These are phyloP conservation scores for Dryobotodes eremita DNA, from an alignment of 2,888 invertebrate genomes.

Conservation along the genomic window DNA sequence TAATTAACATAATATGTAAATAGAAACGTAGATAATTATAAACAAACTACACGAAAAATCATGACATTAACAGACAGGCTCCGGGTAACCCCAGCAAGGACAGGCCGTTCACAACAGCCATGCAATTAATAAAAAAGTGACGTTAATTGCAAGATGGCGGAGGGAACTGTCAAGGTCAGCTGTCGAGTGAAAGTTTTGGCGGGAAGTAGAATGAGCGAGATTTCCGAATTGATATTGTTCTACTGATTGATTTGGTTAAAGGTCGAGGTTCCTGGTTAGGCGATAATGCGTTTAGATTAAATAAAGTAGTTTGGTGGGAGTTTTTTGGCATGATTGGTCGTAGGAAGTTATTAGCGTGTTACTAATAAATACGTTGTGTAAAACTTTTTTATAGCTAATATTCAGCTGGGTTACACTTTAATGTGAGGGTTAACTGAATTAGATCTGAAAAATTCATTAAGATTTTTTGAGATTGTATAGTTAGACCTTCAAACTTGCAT, in stretches of 20 bases:
- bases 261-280: constrained; percentile 72
- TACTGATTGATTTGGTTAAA: constrained; percentile 73
- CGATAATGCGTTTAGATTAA: constrained; percentile 60
- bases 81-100: constrained; percentile 55
- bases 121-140: constrained; percentile 54
- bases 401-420: neutral
- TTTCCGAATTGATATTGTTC: constrained; percentile 65
- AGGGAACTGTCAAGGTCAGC: constrained; percentile 71
- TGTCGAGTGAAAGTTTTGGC: constrained; percentile 74
- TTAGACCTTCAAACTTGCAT: neutral
- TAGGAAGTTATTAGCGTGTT: constrained; percentile 31
- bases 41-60: constrained; percentile 53
- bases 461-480: neutral
- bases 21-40: constrained; percentile 25
- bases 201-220: constrained; percentile 61
- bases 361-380: neutral
- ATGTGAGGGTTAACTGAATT: neutral
- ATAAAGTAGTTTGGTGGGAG: constrained; percentile 32
- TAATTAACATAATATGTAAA: constrained; percentile 11
- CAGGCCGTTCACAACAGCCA: constrained; percentile 50
- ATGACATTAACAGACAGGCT: constrained; percentile 48
- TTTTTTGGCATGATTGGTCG: neutral
- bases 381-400: neutral
- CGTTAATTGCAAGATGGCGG: constrained; percentile 67
- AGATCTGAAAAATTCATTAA: neutral